Conservation (phyloP, 2,113 vertebrate species). For the Dasyornis broadbenti region DNA sequence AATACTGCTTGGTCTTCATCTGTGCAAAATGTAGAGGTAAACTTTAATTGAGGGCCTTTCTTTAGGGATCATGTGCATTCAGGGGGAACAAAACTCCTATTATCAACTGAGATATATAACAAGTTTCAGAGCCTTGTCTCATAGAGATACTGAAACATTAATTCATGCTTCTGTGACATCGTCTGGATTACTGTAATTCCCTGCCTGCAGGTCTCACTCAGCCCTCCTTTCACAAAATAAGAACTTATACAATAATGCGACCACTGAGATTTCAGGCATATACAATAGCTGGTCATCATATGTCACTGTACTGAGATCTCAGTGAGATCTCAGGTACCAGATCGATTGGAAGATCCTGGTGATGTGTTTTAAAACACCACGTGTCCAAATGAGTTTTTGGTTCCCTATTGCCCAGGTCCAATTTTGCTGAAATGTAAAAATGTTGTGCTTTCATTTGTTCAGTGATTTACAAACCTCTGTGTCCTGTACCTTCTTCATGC, state of each 20-base stretch:
- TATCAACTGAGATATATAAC: constrained; percentile 59
- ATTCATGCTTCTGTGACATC: constrained; percentile 61
- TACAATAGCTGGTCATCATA: constrained; percentile 10
- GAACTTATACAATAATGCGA: not conserved
- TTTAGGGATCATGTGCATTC: constrained; percentile 51
- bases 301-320: constrained; percentile 25
- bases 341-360: constrained; percentile 59
- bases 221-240: constrained; percentile 21
- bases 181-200: constrained; percentile 63
- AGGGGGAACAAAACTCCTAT: constrained; percentile 46
- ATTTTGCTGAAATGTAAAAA: constrained; percentile 70
- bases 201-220: constrained; percentile 37
- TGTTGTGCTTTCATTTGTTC: constrained; percentile 59
- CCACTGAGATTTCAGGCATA: constrained; percentile 53
- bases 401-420: constrained; percentile 64
- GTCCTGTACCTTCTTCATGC: constrained; percentile 35
- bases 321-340: not conserved
- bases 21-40: constrained; percentile 33
- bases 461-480: constrained; percentile 57
- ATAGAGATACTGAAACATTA: constrained; percentile 50
- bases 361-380: constrained; percentile 65
- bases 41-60: constrained; percentile 65
- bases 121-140: constrained; percentile 27
- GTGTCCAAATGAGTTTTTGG: constrained; percentile 74
- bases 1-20: constrained; percentile 43